Evolutionary conservation across 2,113 vertebrate species (phyloP), one percentile per base, ranked within the genome.

Genomic region (Tetrax tetrax): DNA sequence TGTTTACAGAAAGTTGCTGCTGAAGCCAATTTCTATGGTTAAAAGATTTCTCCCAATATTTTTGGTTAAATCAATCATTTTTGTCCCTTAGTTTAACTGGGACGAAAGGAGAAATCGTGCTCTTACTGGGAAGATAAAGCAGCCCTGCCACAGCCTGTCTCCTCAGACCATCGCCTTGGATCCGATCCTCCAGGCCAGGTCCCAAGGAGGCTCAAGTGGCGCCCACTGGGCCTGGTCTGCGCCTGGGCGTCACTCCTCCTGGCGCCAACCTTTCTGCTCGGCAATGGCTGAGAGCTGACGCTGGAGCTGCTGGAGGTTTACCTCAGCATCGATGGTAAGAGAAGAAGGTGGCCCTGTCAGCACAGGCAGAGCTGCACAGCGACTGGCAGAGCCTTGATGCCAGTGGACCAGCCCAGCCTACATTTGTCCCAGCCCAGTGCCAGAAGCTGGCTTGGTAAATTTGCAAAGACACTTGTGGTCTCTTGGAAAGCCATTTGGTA

Each of bases 61-160:
- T 90, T 87, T 92, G 5, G 21, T 90, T 86, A 60, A 66, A 56
- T 64, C 25, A 38, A 15, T 86, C 29, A 56, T 22, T 5, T 31
- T 82, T 92, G 84, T n/a, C 68, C 19, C 28, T 71, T 87, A 71
- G 87, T 90, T 91, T 56, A 89, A 35, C 33, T 47, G 33, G 31
- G n/a, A 77, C 59, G 51, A 83, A 48, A 13, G 16, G 24, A 83
- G 53, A 61, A 92, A 57, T 3, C 0, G 0, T 71, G 33, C 0
- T 3, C 12, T 66, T 2, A 1, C 11, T 48, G 61, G 35, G 48
- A 60, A 83, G 33, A 64, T 38, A 86, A 89, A 64, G 43, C 24
- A 74, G 27, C 33, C 23, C 56, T 1, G 2, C 23, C 48, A 90
- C 79, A 77, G 8, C 11, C 45, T 50, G 7, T 43, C 24, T 66